phyloP scores from a whole-genome alignment of 2,888 invertebrate species.

The Phytoseiulus persimilis region DNA sequence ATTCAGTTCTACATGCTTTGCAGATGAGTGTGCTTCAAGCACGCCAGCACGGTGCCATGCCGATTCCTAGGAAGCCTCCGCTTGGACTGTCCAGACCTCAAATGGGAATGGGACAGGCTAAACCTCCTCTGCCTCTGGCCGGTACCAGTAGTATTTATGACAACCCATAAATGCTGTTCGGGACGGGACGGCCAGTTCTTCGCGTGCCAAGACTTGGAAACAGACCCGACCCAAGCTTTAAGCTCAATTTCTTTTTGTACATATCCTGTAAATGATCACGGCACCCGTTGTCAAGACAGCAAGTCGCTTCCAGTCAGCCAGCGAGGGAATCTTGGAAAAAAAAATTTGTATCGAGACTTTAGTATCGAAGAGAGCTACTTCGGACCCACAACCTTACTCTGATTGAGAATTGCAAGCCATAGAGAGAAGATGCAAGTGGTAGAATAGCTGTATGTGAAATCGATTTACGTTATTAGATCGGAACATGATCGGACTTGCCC shows the following conservation, averaged over 20 bases:
- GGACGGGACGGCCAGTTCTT: background rate
- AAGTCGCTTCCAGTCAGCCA: background rate
- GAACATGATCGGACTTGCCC: background rate
- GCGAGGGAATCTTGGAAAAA: background rate
- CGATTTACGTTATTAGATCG: background rate
- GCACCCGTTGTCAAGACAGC: background rate
- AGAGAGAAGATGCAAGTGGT: background rate
- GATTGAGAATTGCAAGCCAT: background rate
- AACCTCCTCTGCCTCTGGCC: background rate
- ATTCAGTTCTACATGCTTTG: too few species aligned
- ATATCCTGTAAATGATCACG: constrained; percentile 28
- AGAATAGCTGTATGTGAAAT: background rate
- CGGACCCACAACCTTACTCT: background rate
- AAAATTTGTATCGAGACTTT: background rate
- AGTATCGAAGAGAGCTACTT: background rate
- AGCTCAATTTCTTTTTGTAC: constrained; percentile 29
- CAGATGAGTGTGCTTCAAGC: background rate
- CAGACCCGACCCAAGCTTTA: constrained; percentile 15
- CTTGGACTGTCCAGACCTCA: background rate
- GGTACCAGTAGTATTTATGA: constrained; percentile 27
- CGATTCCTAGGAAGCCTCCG: constrained; percentile 25
- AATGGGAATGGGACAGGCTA: background rate
- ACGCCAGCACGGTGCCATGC: background rate
- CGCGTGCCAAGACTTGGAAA: background rate
- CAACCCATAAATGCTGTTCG: background rate